A percentile compares a stretch with the other conserved stretches of the same genome.
phyloP scores from a whole-genome alignment of 2,888 invertebrate species.

The Ceriagrion tenellum region DNA sequence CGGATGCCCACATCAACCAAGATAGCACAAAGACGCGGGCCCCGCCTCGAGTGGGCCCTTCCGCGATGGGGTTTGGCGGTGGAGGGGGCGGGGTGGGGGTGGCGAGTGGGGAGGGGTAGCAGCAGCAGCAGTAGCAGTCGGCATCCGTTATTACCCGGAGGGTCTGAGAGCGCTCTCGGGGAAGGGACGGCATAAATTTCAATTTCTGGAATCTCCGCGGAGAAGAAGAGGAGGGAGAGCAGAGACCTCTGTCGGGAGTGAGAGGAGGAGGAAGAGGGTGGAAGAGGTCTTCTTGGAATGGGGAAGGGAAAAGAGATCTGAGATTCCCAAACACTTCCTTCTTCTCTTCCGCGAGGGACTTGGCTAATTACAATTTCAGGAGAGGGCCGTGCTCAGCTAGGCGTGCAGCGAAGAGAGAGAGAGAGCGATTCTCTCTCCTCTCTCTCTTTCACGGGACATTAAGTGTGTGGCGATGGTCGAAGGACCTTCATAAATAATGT shows the following conservation, averaged over 20 bases:
- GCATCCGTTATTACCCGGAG: constrained; percentile 15
- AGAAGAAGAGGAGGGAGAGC: no score
- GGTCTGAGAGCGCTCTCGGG: background rate
- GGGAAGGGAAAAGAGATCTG: background rate
- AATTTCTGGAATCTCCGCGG: background rate
- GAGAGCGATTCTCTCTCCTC: background rate
- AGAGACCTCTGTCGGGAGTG: background rate
- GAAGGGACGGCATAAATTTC: constrained; percentile 37
- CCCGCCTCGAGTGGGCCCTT: no score
- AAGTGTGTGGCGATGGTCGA: background rate
- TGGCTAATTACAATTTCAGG: background rate
- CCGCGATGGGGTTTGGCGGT: no score
- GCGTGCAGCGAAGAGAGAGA: background rate
- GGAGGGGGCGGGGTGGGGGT: no score
- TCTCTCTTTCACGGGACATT: background rate
- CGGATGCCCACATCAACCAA: no score
- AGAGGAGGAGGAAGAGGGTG: background rate
- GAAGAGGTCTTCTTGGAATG: background rate
- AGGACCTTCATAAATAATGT: background rate
- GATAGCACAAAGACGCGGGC: no score
- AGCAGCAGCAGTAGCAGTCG: background rate
- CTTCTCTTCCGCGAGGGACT: background rate
- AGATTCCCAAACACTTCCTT: background rate
- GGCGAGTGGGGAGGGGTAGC: no score
- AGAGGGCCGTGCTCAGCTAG: background rate